Evolutionary conservation across 1,140 invertebrate genomes (phyloP), one percentile per base, ranked within the genome.

Genomic region (Steinernema feltiae): DNA sequence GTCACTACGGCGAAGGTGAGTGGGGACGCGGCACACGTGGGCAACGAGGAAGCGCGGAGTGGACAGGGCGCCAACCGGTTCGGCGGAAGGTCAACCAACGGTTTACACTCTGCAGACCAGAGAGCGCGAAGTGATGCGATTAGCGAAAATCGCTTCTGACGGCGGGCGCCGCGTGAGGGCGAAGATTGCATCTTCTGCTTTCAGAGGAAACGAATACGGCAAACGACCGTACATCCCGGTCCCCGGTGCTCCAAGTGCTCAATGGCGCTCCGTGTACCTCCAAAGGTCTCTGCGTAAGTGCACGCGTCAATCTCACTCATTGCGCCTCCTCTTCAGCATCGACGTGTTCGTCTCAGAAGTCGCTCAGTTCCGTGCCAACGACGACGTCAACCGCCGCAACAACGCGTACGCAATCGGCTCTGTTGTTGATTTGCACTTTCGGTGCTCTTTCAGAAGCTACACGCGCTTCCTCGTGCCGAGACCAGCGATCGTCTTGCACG

Each of bases 1-100:
- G 53, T 63, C 53, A 63, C 24, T 63, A 63, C 53, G 53, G 53
- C 24, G 53, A 63, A 63, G 53, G 53, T 63, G 12, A 63, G 53
- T 63, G 24, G 12, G 53, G 12, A 63, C 7, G 12, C 24, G 24
- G 24, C 53, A 27, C 15, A 12, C 53, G 53, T 63, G 53, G 53
- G 35, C 18, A 18, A 18, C 7, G 18, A 41, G 35, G 18, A 41
- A 41, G 18, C 35, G 35, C 18, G 53, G 24, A 63, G 24, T 15
- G 53, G 7, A 63, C 7, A 21, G 24, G 53, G 53, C 24, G 53
- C 53, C 7, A 15, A 27, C 2, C 15, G n/a, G 35, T 41, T 41
- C 7, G 7, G 7, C 7, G 35, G 35, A 7, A 41, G 35, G n/a
- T n/a, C n/a, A n/a, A n/a, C n/a, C n/a, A n/a, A n/a, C n/a, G n/a